Percentiles rank a stretch among this genome's conserved stretches.
Evolutionary conservation across 2,888 invertebrate genomes (phyloP).

Genomic region (Acleris sparsana): DNA sequence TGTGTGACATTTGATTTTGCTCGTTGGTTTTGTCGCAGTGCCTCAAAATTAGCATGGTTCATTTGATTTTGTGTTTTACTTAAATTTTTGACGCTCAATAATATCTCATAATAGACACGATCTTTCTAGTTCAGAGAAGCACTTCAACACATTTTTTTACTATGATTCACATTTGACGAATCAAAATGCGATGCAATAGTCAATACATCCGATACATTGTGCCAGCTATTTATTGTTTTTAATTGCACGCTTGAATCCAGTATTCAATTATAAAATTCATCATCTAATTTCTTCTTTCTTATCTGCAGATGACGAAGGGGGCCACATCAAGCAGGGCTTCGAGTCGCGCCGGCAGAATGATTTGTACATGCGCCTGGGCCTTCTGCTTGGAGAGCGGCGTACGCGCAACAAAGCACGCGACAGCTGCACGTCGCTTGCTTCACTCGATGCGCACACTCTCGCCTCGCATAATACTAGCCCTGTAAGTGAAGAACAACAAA

Average conservation of each 20-base stretch:
- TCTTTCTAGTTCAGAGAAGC: too few relatives aligned
- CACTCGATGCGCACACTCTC: slow-evolving; percentile 86
- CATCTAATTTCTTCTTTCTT: slow-evolving; percentile 36
- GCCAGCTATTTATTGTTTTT: too few relatives aligned
- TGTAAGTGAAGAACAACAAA: slow-evolving; percentile 58
- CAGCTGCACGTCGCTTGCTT: slow-evolving; percentile 82
- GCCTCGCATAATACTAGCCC: slow-evolving; percentile 94
- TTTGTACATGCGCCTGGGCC: slow-evolving; percentile 91
- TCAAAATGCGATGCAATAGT: too few relatives aligned
- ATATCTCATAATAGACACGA: too few relatives aligned
- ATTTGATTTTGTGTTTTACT: slow-evolving; percentile 10
- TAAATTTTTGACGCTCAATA: too few relatives aligned
- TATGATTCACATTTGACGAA: too few relatives aligned
- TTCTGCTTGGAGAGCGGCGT: slow-evolving; percentile 89
- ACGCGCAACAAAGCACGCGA: slow-evolving; percentile 75
- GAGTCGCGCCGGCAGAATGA: slow-evolving; percentile 86
- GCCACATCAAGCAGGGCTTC: slow-evolving; percentile 85
- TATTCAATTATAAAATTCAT: too few relatives aligned
- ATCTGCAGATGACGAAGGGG: slow-evolving; percentile 87
- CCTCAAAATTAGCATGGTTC: slow-evolving; percentile 20
- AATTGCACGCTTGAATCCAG: too few relatives aligned
- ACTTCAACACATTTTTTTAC: too few relatives aligned
- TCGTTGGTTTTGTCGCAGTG: slow-evolving; percentile 5
- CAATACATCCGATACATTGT: too few relatives aligned
- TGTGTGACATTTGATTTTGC: slow-evolving; percentile 15